Evolutionary conservation across 2,888 invertebrate genomes (phyloP).

Genomic region (Augiades crinisus): DNA sequence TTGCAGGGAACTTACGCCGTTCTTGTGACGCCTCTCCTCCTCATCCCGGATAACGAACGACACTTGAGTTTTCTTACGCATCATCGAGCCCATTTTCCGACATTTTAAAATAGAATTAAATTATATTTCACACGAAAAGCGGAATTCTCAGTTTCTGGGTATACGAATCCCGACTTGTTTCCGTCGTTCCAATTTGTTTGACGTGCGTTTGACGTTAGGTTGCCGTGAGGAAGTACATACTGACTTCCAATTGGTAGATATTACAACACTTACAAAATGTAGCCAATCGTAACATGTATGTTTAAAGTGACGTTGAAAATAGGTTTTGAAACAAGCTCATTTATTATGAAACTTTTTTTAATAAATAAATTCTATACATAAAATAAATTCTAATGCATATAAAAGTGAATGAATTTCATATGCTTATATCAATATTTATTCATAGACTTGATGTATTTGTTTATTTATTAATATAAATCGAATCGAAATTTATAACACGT

Average conservation of each 20-base stretch:
- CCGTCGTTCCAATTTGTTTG: constrained; percentile 6
- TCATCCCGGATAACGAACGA: constrained; percentile 99
- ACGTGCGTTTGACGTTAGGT: not conserved
- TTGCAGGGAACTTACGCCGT: constrained; percentile 97
- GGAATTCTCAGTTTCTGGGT: constrained; percentile 6
- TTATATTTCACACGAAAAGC: constrained; percentile 36
- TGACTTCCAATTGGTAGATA: constrained; percentile 1
- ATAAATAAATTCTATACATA: too few relatives aligned
- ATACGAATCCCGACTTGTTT: constrained; percentile 5
- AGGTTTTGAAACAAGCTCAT: too few relatives aligned
- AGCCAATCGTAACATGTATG: not conserved
- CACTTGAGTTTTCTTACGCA: constrained; percentile 87
- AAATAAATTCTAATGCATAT: too few relatives aligned
- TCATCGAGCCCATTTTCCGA: constrained; percentile 77
- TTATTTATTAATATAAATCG: too few relatives aligned
- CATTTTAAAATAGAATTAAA: constrained; percentile 62
- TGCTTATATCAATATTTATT: too few relatives aligned
- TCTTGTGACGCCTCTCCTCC: constrained; percentile 95
- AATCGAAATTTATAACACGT: too few relatives aligned
- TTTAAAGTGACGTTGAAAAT: too few relatives aligned
- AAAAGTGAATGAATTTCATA: too few relatives aligned
- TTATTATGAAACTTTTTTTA: too few relatives aligned
- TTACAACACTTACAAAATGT: not conserved
- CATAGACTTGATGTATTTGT: too few relatives aligned
- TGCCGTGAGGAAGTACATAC: not conserved